These are phyloP conservation scores for Rhinogobio ventralis DNA, from an alignment of 2,797 vertebrate species.

Conservation along the genomic window DNA sequence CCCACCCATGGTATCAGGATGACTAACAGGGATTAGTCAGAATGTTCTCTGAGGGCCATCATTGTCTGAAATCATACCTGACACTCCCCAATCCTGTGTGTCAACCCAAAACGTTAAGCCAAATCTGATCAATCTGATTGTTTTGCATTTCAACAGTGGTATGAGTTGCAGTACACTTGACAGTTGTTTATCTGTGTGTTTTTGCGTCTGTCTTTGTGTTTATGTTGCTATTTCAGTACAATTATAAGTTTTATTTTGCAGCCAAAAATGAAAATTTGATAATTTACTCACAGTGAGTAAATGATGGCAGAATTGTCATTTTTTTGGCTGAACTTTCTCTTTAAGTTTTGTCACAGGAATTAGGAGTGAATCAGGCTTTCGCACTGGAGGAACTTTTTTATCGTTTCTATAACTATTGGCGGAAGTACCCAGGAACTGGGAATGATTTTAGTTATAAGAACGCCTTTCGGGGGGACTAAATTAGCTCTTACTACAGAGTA, in stretches of 20 bases:
- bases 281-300: neutral
- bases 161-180: neutral
- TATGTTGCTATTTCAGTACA: neutral
- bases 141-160: neutral
- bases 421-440: too few relatives aligned
- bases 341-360: too few relatives aligned
- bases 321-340: too few relatives aligned
- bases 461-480: too few relatives aligned
- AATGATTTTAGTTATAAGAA: too few relatives aligned
- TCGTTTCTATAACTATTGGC: too few relatives aligned
- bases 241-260: neutral
- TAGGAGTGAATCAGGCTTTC: too few relatives aligned
- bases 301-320: too few relatives aligned
- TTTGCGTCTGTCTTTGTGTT: neutral
- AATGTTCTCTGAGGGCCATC: neutral
- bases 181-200: neutral
- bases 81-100: neutral
- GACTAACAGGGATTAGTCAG: conserved; percentile 34
- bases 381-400: too few relatives aligned
- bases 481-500: too few relatives aligned
- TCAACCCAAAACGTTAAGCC: neutral
- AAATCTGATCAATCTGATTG: neutral
- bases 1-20: conserved; percentile 10
- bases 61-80: conserved; percentile 19
- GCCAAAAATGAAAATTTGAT: neutral